Conservation (phyloP, 2,113 vertebrate species). For the Chrysemys picta region DNA sequence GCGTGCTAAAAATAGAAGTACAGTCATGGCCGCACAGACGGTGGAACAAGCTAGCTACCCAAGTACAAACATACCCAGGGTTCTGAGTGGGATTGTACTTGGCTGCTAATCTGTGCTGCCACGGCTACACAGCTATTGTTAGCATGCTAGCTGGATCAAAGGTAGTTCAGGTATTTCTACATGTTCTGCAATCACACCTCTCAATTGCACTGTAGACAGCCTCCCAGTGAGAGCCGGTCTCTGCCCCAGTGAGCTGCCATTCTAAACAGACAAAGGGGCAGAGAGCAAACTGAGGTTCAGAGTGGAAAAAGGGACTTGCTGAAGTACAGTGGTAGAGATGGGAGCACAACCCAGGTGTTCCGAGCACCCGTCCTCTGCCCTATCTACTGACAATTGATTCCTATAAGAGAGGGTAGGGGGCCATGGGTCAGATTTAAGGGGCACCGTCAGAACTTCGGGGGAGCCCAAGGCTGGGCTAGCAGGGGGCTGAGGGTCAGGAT, state of each 20-base stretch:
- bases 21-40: not conserved
- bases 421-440: not conserved
- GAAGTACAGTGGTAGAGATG: not conserved
- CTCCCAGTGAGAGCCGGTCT: not conserved
- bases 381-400: not conserved
- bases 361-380: not conserved
- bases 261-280: not conserved
- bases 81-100: not conserved
- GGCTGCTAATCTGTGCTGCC: not conserved
- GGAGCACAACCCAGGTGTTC: not conserved
- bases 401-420: not conserved
- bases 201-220: not conserved
- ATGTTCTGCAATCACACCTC: not conserved
- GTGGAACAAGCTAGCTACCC: not conserved
- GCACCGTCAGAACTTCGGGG: fast-evolving
- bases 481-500: too few species aligned
- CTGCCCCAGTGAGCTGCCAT: not conserved
- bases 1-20: not conserved
- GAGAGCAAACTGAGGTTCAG: not conserved
- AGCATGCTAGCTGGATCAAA: not conserved
- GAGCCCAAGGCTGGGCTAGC: not conserved
- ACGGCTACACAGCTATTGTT: not conserved
- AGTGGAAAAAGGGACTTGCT: not conserved
- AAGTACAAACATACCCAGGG: not conserved
- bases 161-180: not conserved